phyloP scores from a whole-genome alignment of 2,113 vertebrate genomes.

The Seriola rivoliana region DNA sequence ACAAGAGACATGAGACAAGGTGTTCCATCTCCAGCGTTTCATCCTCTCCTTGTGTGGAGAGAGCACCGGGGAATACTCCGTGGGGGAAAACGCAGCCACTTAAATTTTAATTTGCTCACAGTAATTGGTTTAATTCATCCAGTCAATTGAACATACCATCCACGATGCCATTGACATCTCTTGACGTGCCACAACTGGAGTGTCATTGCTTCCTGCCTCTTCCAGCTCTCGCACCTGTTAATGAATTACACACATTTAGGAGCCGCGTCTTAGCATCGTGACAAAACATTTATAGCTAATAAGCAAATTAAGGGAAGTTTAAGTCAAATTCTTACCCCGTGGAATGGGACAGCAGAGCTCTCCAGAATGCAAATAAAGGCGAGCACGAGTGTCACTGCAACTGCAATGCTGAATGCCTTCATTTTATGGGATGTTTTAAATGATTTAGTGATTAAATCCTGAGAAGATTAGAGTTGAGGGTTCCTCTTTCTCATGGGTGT shows the following conservation, averaged over 20 bases:
- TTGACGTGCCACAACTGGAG: slow-evolving; percentile 67
- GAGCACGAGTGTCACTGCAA: slow-evolving; percentile 81
- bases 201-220: slow-evolving; percentile 69
- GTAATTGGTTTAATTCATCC: slow-evolving; percentile 77
- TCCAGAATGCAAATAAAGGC: slow-evolving; percentile 77
- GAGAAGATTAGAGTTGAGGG: slow-evolving; percentile 49
- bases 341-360: slow-evolving; percentile 73
- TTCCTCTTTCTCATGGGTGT: slow-evolving; percentile 70
- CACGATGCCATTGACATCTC: slow-evolving; percentile 65
- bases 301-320: slow-evolving; percentile 44
- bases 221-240: slow-evolving; percentile 72
- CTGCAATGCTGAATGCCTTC: slow-evolving; percentile 81
- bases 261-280: slow-evolving; percentile 41
- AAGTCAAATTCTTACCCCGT: slow-evolving; percentile 74
- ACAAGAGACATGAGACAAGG: slow-evolving; percentile 42
- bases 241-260: slow-evolving; percentile 67
- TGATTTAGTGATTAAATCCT: slow-evolving; percentile 50
- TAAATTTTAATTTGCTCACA: slow-evolving; percentile 68
- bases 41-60: slow-evolving; percentile 30
- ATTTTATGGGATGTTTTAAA: slow-evolving; percentile 64
- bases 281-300: slow-evolving; percentile 63
- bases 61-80: slow-evolving; percentile 35
- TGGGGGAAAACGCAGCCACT: slow-evolving; percentile 67
- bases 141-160: slow-evolving; percentile 77
- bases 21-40: slow-evolving; percentile 36